phyloP scores from a whole-genome alignment of 2,797 vertebrate species.

The Lacerta agilis region DNA sequence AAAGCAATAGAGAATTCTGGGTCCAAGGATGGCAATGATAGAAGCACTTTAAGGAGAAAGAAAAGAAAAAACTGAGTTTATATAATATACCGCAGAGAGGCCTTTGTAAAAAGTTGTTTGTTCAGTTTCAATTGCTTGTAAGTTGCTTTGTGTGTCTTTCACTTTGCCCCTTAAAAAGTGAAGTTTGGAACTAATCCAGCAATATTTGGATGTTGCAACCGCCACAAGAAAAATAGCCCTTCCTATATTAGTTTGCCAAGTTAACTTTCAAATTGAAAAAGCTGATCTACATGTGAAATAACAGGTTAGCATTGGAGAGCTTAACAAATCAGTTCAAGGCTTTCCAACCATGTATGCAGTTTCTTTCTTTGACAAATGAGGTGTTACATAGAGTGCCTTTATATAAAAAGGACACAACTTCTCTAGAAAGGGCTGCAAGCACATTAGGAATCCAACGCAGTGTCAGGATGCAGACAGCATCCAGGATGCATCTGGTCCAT shows the following conservation, averaged over 20 bases:
- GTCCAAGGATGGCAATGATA: conserved; percentile 18
- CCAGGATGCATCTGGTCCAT: not conserved
- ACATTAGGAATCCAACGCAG: not conserved
- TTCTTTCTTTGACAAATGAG: not conserved
- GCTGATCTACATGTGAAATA: conserved; percentile 6
- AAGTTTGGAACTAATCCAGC: conserved; percentile 51
- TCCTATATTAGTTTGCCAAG: conserved; percentile 41
- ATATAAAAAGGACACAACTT: not conserved
- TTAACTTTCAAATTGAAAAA: conserved; percentile 47
- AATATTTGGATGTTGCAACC: conserved; percentile 51
- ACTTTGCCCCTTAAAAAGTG: conserved; percentile 41
- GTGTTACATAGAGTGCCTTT: not conserved
- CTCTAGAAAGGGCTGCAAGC: not conserved
- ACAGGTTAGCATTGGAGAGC: not conserved
- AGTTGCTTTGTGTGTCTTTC: not conserved
- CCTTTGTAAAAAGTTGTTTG: conserved; percentile 73
- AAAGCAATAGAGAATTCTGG: conserved; percentile 83
- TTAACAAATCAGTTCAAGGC: not conserved
- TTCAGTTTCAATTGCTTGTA: conserved; percentile 45
- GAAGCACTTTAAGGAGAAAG: conserved; percentile 79
- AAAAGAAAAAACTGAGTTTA: conserved; percentile 66
- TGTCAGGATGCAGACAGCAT: not conserved
- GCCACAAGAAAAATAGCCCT: conserved; percentile 40
- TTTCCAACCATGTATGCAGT: not conserved
- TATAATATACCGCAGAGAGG: conserved; percentile 75